Conservation (phyloP, 1,140 invertebrate genomes). For the Zaprionus taronus region DNA sequence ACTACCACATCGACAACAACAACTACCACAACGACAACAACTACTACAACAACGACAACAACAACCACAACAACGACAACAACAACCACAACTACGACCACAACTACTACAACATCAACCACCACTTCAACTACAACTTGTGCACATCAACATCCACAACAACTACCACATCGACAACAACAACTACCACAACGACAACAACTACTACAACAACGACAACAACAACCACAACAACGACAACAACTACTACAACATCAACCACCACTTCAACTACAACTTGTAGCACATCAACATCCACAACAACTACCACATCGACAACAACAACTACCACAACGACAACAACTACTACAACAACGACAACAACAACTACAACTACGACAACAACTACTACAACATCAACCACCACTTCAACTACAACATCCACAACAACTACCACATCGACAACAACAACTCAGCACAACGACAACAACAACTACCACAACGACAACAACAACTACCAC, state of each 20-base stretch:
- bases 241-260: background rate
- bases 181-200: slow-evolving; percentile 7
- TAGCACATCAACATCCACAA: background rate
- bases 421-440: background rate
- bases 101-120: background rate
- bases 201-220: slow-evolving; percentile 10
- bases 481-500: slow-evolving; percentile 5
- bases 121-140: background rate
- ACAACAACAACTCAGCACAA: slow-evolving; percentile 20
- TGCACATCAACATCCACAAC: slow-evolving; percentile 15
- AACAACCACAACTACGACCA: background rate
- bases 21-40: background rate
- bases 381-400: slow-evolving; percentile 19
- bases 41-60: background rate
- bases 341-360: background rate
- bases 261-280: too few relatives aligned
- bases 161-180: background rate
- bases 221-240: slow-evolving; percentile 9
- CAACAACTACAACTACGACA: background rate
- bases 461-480: background rate
- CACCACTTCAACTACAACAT: background rate
- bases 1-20: slow-evolving; percentile 16
- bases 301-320: slow-evolving; percentile 9
- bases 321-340: slow-evolving; percentile 1
- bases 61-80: slow-evolving; percentile 9